phyloP scores from a whole-genome alignment of 2,113 vertebrate species.

The Henicopernis longicauda region DNA sequence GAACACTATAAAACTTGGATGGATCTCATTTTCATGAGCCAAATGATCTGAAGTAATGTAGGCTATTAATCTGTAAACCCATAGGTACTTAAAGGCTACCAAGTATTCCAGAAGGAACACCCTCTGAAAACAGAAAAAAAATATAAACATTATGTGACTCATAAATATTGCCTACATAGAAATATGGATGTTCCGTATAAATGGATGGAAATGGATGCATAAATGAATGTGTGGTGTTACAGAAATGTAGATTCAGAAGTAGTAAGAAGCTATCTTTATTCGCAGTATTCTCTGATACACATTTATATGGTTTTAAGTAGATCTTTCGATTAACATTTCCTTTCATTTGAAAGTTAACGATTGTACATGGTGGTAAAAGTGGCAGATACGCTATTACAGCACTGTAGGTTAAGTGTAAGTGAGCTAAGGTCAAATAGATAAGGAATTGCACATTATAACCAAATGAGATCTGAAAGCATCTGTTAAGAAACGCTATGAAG shows the following conservation, averaged over 20 bases:
- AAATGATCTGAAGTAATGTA: not conserved
- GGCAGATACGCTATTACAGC: not conserved
- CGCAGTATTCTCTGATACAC: not conserved
- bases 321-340: not conserved
- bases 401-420: not conserved
- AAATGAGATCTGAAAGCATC: not conserved
- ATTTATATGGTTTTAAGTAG: not conserved
- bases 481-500: not conserved
- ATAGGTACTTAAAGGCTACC: not conserved
- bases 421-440: not conserved
- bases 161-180: not conserved
- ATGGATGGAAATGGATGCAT: not conserved
- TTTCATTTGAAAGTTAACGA: not conserved
- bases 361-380: not conserved
- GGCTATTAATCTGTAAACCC: not conserved
- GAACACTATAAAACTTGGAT: not conserved
- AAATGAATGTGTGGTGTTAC: not conserved
- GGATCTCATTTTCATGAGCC: not conserved
- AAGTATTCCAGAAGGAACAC: not conserved
- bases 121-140: not conserved
- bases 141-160: fast-evolving
- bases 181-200: not conserved
- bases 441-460: not conserved
- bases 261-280: not conserved
- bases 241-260: not conserved